Base-by-base conservation (phyloP, 2,888 invertebrate species). In the Pristionchus entomophagus region DNA sequence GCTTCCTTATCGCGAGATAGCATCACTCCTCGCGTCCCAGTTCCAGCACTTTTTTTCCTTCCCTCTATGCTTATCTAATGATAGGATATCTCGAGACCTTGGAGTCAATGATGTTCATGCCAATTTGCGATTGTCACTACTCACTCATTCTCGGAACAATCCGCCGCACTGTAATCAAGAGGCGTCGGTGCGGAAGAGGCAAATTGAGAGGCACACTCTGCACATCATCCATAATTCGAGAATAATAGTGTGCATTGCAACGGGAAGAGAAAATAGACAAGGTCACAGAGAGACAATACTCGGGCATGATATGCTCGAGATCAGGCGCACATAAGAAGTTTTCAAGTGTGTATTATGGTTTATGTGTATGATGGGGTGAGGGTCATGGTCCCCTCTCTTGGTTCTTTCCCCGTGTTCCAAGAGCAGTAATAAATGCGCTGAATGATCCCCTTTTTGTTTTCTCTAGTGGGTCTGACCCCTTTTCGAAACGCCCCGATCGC, bases 341-440 rank as follows among this genome's bases (percentile, higher is more conserved):
- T 73, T 73, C 73, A 45, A 73, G 73, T n/a, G 73, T n/a, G n/a
- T n/a, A n/a, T n/a, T n/a, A 12, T 73, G 73, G 73, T 41, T 73
- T 73, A 41, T 73, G 41, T 26, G 14, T 35, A n/a, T 29, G 73
- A 41, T 73, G 41, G n/a, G 14, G 5, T 5, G 26, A 73, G 73
- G 73, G 73, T 73, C 73, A 73, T 10, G 73, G 73, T 73, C 73
- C 41, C 41, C 65, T 65, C 65, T 62, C 32, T 45, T n/a, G n/a
- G 29, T 65, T 65, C 73, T 41, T 73, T 41, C 73, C 26, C 8
- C 8, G 41, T 26, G 73, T 73, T 73, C 73, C 73, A 73, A 73
- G 73, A 73, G 73, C 41, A 73, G 73, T 73, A 73, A 73, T 73
- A 73, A 73, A 73, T 73, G 41, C 41, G 73, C 59, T 4, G 26